Evolutionary conservation across 2,888 invertebrate genomes (phyloP), one percentile per base, ranked within the genome.

Genomic region (Drosophila sordidula): DNA sequence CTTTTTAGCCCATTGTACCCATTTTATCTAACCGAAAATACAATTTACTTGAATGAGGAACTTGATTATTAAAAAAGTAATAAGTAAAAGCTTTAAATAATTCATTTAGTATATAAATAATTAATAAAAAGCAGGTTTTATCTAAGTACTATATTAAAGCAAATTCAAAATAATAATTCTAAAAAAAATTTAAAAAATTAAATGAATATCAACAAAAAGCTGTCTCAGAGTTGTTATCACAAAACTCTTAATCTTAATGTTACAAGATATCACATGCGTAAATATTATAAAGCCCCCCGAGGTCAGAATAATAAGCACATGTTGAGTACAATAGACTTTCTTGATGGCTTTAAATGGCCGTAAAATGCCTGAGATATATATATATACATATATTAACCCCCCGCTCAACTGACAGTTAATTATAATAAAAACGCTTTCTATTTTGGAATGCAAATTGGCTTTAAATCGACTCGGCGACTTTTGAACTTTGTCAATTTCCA

Each of bases 381-480:
- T 34, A 34, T 25, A n/a, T n/a, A 50, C 12, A 32, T 36, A 38
- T 12, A 18, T 25, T 34, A 6, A 22, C 14, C 9, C 9, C 16
- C 4, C 3, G n/a, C 16, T 3, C 12, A 51, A 32, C 12, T 12
- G 34, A 26, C 52, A 84, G 83, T 88, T 82, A 83, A 87, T 83
- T 87, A 83, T 82, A 82, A 89, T 79, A 73, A 79, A 68, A 59
- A 57, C 62, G 63, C 9, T 22, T 87, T 81, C 61, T 76, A 62
- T 80, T 80, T 74, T 68, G 78, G 73, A 81, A 89, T 85, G 77
- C 74, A 89, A 86, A 86, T 89, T 85, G 80, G 85, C 71, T 79
- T 84, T 89, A 82, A 84, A 85, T 77, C 75, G 72, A 59, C 68
- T 3, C 22, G 55, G 55, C 59, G 66, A 76, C 72, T 75, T 86